Evolutionary conservation across 2,888 invertebrate genomes (phyloP), one percentile per base, ranked within the genome.

Genomic region (Lagria hirta): DNA sequence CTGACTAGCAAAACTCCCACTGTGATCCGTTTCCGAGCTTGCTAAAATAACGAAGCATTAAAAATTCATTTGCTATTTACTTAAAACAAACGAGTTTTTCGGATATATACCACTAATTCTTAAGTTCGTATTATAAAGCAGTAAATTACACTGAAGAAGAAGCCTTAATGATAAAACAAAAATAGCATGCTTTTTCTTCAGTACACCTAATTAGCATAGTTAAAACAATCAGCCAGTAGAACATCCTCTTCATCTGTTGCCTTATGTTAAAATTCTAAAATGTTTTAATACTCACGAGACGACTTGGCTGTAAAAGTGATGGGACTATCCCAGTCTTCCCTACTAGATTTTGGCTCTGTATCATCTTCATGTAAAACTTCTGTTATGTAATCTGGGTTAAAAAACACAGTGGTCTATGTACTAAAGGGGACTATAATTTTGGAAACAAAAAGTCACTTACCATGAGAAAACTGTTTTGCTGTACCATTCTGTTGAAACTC

Each of bases 251-350:
- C 47, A 37, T 29, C 29, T 15, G 24, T 20, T 26, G 18, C n/a
- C 18, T 14, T 14, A 5, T 10, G 8, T 18, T 10, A 12, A 28
- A 36, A 15, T 16, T 28, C n/a, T 21, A 11, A 13, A 17, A 29
- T 26, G n/a, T n/a, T 33, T 16, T 12, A 43, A 48, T 64, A 83
- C 85, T 84, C 83, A 90, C 90, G 87, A 73, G 84, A 86, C 70
- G 88, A 84, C 76, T 88, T 86, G 49, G 90, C 92, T 61, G 90
- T 91, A 70, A 93, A 93, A 52, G 88, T 91, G 58, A 92, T 88
- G 64, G 89, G 89, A 72, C 86, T 86, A 69, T 91, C 90, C 83
- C 84, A 83, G 63, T 90, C 90, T 55, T 84, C 84, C 55, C 74
- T 77, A 48, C 72, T 75, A 32, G 80, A 77, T 53, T 78, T 78